Evolutionary conservation across 2,113 vertebrate genomes (phyloP).

Genomic region (Zosterops hypoxanthus): DNA sequence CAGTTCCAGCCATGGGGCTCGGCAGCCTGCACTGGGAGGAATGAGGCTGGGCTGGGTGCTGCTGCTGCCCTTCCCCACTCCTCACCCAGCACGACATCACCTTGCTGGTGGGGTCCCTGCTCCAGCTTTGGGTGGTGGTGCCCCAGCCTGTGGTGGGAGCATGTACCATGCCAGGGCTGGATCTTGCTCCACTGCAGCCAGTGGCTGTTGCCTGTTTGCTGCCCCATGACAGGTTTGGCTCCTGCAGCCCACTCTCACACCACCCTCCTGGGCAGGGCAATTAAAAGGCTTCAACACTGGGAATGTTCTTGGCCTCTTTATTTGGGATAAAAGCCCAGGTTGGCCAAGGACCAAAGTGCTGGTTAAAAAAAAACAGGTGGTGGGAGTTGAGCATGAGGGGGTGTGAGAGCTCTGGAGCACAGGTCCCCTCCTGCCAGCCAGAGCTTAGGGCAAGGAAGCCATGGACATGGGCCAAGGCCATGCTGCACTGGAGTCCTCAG

Average conservation of each 20-base stretch:
- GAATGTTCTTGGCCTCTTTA: not conserved
- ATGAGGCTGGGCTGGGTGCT: not conserved
- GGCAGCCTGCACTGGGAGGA: not conserved
- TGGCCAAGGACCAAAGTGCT: accelerated
- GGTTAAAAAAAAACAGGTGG: not conserved
- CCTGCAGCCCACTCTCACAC: not conserved
- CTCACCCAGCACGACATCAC: accelerated
- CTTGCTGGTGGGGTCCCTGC: not conserved
- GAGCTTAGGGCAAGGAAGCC: not conserved
- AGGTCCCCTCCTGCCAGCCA: not conserved
- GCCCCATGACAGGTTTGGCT: not conserved
- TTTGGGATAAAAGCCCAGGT: not conserved
- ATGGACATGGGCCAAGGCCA: not conserved
- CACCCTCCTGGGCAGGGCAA: not conserved
- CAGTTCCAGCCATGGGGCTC: accelerated
- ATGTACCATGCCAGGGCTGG: accelerated
- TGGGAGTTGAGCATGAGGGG: not conserved
- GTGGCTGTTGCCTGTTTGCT: not conserved
- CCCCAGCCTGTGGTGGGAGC: not conserved
- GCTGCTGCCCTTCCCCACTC: not conserved
- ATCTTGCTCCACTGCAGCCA: not conserved
- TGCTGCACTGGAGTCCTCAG: not conserved
- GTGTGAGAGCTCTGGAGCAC: accelerated
- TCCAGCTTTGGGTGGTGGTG: not conserved
- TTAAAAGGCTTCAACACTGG: not conserved